phyloP scores from a whole-genome alignment of 2,113 vertebrate species.

The Aegypius monachus region DNA sequence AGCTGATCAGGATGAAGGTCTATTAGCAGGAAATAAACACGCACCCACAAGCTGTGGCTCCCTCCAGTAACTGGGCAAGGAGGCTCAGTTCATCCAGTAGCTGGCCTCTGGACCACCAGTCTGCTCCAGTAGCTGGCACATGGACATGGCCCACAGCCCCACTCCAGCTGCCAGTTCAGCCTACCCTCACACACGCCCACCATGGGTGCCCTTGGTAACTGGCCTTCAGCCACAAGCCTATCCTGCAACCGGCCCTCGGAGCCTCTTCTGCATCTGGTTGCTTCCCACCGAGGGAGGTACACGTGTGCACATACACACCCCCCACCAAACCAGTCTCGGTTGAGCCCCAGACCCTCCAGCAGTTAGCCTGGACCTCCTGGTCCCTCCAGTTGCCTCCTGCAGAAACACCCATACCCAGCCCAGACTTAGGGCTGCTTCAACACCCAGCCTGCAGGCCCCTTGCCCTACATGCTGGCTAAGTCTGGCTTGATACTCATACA shows the following conservation, averaged over 20 bases:
- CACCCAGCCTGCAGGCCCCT: not conserved
- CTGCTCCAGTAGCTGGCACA: not conserved
- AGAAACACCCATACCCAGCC: accelerated
- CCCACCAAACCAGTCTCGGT: accelerated
- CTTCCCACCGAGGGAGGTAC: not conserved
- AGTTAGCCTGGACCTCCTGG: accelerated
- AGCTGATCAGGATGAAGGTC: accelerated
- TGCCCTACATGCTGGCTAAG: accelerated
- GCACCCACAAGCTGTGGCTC: accelerated
- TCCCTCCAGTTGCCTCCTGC: not conserved
- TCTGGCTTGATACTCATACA: accelerated
- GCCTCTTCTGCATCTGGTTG: not conserved
- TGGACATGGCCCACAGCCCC: accelerated
- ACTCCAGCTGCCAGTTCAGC: not conserved
- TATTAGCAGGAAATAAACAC: accelerated
- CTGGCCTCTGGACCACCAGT: not conserved
- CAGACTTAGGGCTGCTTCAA: accelerated
- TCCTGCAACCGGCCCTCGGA: not conserved
- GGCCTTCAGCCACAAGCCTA: accelerated
- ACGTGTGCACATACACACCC: accelerated
- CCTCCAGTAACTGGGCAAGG: not conserved
- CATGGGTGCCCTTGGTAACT: accelerated
- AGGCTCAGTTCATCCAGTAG: not conserved
- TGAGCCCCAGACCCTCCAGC: not conserved
- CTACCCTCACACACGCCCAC: accelerated